These are phyloP conservation scores for Helicoverpa armigera DNA, from an alignment of 1,140 invertebrate genomes.

Conservation along the genomic window DNA sequence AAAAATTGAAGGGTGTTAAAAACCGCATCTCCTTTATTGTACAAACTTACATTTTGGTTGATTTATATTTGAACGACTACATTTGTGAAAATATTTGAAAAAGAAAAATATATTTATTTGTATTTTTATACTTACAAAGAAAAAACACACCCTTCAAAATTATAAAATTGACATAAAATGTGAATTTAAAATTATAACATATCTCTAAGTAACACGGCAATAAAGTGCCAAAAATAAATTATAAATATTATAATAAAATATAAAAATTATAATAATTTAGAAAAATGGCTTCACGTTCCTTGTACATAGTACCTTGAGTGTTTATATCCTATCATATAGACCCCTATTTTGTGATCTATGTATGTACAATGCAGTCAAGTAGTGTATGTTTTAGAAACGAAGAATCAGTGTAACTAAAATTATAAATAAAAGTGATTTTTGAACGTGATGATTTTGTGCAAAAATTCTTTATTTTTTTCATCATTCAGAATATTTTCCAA, in stretches of 20 bases:
- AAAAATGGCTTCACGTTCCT: conserved; percentile 32
- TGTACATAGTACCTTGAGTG: conserved; percentile 41
- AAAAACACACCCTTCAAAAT: neutral
- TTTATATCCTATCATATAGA: conserved; percentile 34
- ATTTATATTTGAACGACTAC: neutral
- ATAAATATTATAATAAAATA: neutral
- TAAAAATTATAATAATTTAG: neutral
- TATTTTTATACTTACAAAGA: neutral
- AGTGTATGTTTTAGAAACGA: neutral
- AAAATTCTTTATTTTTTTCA: too few relatives aligned
- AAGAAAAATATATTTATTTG: neutral
- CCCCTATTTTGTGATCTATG: conserved; percentile 46
- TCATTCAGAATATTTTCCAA: too few relatives aligned
- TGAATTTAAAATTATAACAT: conserved; percentile 48
- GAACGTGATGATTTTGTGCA: too few relatives aligned
- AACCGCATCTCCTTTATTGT: neutral
- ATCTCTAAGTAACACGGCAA: conserved; percentile 31
- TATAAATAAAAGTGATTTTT: too few relatives aligned
- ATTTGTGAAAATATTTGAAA: neutral
- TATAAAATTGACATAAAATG: conserved; percentile 25
- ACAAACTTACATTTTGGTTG: neutral
- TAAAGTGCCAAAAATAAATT: conserved; percentile 39
- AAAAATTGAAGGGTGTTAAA: neutral
- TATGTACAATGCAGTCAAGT: conserved; percentile 24
- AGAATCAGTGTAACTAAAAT: neutral